Base-by-base conservation (phyloP, 23 tunicate species). In the Botrylloides violaceus region DNA sequence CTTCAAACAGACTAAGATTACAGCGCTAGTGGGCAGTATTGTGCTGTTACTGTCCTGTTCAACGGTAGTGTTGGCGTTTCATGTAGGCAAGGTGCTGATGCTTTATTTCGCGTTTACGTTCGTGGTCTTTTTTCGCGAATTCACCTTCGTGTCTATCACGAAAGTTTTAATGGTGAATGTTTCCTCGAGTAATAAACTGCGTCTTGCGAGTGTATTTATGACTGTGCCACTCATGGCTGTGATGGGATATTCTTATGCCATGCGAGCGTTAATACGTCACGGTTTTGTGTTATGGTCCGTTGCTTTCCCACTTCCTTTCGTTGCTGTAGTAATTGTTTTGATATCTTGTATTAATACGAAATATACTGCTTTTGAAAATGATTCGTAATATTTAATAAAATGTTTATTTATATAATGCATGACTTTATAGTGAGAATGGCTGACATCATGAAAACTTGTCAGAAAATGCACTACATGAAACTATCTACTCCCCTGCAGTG, bases 51-150 rank as follows among this genome's bases (percentile, higher is more conserved):
- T 9, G 23, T 58, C 62, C 4, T 58, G 62, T 9, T 23, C 12
- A 4, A 4, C 26, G 3, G 62, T 58, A 5, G 62, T 58, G 5
- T 58, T 5, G 4, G 5, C 62, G 3, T 58, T 58, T 58, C 26
- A 4, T 9, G 26, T 9, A 4, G 4, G 26, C 23, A 58, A 58
- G 26, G 12, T 58, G 23, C 4, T 58, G 26, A 23, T 58, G 62
- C 12, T 58, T 23, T 58, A 58, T 58, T 58, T 58, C 26, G 5
- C 62, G 26, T 58, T 58, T 58, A 58, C 62, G 26, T 58, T 58
- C 26, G 62, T 58, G 29, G 62, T 58, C 23, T 58, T 58, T 58
- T 58, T 58, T 9, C 23, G 26, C 23, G 62, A 58, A 9, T 58
- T 58, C 12, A 4, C 62, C 3, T 58, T 58, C 12, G 62, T 58